Base-by-base conservation (phyloP, 2,888 invertebrate genomes). In the Epirrhoe alternata region DNA sequence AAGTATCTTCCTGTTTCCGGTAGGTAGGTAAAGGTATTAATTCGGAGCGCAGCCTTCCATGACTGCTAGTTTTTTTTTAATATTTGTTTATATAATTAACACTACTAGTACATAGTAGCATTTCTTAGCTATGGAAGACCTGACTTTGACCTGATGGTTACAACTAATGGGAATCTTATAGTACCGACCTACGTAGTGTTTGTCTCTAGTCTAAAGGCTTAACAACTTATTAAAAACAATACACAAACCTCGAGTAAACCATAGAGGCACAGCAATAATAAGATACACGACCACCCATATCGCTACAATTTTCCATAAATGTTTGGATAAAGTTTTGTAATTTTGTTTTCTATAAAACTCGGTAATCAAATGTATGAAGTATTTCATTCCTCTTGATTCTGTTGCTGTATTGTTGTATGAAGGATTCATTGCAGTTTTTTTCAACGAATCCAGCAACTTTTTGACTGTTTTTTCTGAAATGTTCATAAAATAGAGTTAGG, bases 181-280 rank as follows among this genome's bases (percentile, higher is more conserved):
- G n/a, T n/a, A n/a, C n/a, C n/a, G n/a, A n/a, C n/a, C n/a, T n/a
- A n/a, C n/a, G n/a, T n/a, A 24, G 24, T 24, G 1, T 24, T 24
- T 24, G 24, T 24, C 24, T 24, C 24, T 24, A 24, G 1, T 24
- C 24, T 3, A 24, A 24, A 24, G 24, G 2, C 6, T 1, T 35
- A 35, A 35, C 5, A 8, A n/a, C 3, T 33, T 14, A 53, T 16
- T 14, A 2, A 7, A 53, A 17, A 1, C 16, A 2, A 33, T 47
- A 4, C n/a, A n/a, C 31, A 75, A 77, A 89, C 90, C 90, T 86
- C 79, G 84, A 5, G 84, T 87, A 65, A 86, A 89, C 89, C 89
- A 91, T 52, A 90, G 72, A 24, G 90, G 89, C n/a, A 88, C 62
- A 14, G 89, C 89, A 6, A 90, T 69, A 0, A 71, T 60, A 2